phyloP scores from a whole-genome alignment of 2,888 invertebrate genomes.

The Cynaeus angustus region DNA sequence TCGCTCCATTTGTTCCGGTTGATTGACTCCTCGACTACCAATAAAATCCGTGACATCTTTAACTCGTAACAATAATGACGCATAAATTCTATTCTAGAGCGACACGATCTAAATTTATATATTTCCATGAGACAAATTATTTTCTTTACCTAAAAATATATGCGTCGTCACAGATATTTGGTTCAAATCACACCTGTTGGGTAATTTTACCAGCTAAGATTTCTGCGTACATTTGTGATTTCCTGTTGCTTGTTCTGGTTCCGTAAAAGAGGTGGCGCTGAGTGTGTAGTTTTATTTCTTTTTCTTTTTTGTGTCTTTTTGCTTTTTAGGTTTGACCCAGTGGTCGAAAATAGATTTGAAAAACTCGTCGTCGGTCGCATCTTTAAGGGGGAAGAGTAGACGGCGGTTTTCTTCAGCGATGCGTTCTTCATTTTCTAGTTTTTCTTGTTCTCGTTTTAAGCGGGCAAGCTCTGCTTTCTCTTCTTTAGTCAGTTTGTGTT shows the following conservation, averaged over 20 bases:
- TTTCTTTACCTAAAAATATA: conserved; percentile 16
- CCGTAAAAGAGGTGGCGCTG: background rate
- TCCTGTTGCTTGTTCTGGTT: background rate
- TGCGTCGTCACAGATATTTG: conserved; percentile 24
- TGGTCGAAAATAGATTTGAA: conserved; percentile 65
- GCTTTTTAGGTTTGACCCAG: conserved; percentile 60
- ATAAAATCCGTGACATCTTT: conserved; percentile 48
- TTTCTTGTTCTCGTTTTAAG: conserved; percentile 59
- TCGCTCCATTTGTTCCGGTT: conserved; percentile 4
- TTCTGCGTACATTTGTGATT: background rate
- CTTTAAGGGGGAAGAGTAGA: conserved; percentile 67
- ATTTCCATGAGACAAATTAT: conserved; percentile 3
- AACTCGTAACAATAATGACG: conserved; percentile 46
- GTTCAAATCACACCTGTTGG: conserved; percentile 32
- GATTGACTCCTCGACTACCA: conserved; percentile 12
- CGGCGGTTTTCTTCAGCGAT: conserved; percentile 63
- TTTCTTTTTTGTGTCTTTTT: conserved; percentile 46
- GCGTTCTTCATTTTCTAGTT: conserved; percentile 58
- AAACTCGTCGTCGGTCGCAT: conserved; percentile 66
- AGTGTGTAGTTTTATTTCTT: conserved; percentile 11
- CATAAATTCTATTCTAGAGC: background rate
- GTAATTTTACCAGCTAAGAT: background rate
- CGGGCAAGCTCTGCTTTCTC: conserved; percentile 62
- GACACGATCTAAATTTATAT: conserved; percentile 15
- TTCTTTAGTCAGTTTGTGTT: conserved; percentile 58